Conservation (phyloP, 2,888 invertebrate genomes). For the Ornithoptera priamus region DNA sequence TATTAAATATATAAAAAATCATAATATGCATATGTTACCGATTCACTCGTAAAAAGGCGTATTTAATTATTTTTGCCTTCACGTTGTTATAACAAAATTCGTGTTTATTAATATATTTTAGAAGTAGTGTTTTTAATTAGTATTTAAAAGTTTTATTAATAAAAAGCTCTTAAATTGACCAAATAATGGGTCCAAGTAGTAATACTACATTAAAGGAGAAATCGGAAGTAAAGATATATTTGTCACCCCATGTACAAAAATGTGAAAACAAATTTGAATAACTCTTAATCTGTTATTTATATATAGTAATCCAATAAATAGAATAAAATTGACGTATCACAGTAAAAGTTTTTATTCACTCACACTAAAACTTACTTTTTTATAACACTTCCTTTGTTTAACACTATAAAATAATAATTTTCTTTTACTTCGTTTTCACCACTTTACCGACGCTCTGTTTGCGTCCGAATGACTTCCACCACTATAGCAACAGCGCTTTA, state of each 20-base stretch:
- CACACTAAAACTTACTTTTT: constrained; percentile 59
- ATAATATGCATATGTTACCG: not conserved
- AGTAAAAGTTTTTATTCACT: constrained; percentile 34
- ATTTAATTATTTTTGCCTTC: not conserved
- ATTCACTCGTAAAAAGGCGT: not conserved
- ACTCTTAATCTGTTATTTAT: not conserved
- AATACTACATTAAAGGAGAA: not conserved
- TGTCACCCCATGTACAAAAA: not conserved
- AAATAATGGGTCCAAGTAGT: not conserved
- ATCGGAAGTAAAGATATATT: not conserved
- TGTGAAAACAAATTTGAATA: not conserved
- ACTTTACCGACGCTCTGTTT: constrained; percentile 71
- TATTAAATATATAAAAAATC: not conserved
- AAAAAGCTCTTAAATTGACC: not conserved
- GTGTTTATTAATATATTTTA: too few species aligned
- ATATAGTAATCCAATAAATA: not conserved
- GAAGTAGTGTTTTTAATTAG: too few species aligned
- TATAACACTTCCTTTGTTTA: constrained; percentile 55
- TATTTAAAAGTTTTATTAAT: not conserved
- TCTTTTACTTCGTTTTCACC: constrained; percentile 55
- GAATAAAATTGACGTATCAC: constrained; percentile 11
- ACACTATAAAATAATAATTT: constrained; percentile 49
- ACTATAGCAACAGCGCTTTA: constrained; percentile 71
- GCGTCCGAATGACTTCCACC: constrained; percentile 72
- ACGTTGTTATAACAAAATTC: not conserved